A percentile compares a stretch with the other conserved stretches of the same genome.
phyloP scores from a whole-genome alignment of 2,888 invertebrate genomes.

The Laspeyria flexula region DNA sequence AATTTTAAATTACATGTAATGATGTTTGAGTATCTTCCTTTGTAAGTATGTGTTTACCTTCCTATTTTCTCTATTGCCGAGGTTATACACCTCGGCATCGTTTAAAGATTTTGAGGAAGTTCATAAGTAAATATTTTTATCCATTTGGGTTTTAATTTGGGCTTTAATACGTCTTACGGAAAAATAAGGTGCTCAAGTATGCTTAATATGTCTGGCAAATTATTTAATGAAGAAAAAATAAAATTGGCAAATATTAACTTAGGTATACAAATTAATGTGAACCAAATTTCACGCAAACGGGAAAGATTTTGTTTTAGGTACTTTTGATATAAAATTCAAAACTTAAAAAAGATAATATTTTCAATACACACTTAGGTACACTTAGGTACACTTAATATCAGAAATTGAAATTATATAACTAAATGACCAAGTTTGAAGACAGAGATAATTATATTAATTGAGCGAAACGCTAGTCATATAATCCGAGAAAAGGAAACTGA shows the following conservation, averaged over 20 bases:
- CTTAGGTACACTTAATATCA: too few species aligned
- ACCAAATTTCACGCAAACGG: too few species aligned
- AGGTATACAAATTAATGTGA: not conserved
- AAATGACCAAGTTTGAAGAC: too few species aligned
- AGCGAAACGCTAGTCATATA: conserved; percentile 5
- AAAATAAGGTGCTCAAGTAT: not conserved
- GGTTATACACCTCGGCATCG: not conserved
- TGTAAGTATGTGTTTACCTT: not conserved
- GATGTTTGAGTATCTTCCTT: not conserved
- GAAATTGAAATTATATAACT: too few species aligned
- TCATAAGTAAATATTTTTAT: not conserved
- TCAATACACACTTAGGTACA: too few species aligned
- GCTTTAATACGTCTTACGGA: not conserved
- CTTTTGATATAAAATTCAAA: too few species aligned
- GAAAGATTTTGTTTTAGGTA: too few species aligned
- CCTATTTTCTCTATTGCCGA: not conserved
- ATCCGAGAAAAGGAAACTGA: conserved; percentile 12
- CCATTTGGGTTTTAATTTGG: not conserved
- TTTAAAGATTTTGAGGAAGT: not conserved
- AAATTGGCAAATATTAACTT: not conserved
- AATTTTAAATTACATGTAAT: conserved; percentile 4
- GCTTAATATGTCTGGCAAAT: not conserved
- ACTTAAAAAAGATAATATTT: too few species aligned
- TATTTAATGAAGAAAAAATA: not conserved
- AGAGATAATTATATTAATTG: conserved; percentile 18